Evolutionary conservation across 1,140 invertebrate species (phyloP), one percentile per base, ranked within the genome.

Genomic region (Drosophila tristis): DNA sequence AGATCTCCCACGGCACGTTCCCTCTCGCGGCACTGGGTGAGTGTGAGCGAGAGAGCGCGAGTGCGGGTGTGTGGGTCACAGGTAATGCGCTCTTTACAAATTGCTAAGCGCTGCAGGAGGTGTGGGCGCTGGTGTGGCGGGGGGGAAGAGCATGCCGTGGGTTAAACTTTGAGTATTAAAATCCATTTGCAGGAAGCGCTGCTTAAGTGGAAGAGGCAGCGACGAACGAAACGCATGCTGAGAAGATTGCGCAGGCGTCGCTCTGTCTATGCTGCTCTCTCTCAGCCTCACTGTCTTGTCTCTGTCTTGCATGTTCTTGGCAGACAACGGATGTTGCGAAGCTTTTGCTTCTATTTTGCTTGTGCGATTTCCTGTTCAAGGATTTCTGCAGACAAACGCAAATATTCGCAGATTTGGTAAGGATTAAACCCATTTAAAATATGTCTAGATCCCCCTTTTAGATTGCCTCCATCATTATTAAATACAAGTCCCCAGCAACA

Each of bases 181-280:
- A 48, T 35, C 29, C 45, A 47, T 55, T 25, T 42, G 54, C 57
- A 64, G 65, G 66, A 68, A 68, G 65, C 57, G 13, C 35, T 39
- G 35, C 11, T 39, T 39, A 5, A 39, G 35, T 11, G 35, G 9
- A 2, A 39, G 23, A 53, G 47, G n/a, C 25, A 39, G 51, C 45
- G 16, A 47, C 16, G 48, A 57, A 26, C 44, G 44, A 13, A 39
- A 39, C 11, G 11, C 35, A 13, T 39, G 35, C 35, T 39, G 11
- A 39, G 11, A 39, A 39, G 8, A 50, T 61, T 72, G 78, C 78
- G 79, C 74, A 74, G 79, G 79, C 79, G 79, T 70, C 77, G 49
- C 57, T 45, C 35, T 42, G 26, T 13, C 35, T 20, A 56, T 39
- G 42, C 47, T 50, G 43, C 53, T 35, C 43, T n/a, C 61, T 54